These are phyloP conservation scores for Drosophila pachea DNA, from an alignment of 1,140 invertebrate genomes.

Conservation along the genomic window DNA sequence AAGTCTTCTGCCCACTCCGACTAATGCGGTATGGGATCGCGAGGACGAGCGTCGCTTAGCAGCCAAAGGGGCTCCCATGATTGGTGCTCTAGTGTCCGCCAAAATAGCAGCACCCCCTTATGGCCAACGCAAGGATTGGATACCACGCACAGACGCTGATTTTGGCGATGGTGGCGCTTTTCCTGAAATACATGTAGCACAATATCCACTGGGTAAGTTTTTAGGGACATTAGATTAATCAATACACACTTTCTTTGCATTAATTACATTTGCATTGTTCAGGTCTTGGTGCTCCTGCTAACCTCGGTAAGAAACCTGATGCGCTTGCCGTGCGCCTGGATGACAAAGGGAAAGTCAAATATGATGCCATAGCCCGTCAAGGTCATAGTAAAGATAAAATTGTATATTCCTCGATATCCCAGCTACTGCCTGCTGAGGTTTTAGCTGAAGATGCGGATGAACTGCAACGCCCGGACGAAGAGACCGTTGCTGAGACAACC, in stretches of 20 bases:
- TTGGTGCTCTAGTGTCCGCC: slow-evolving; percentile 87
- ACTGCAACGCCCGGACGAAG: slow-evolving; percentile 91
- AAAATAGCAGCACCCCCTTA: slow-evolving; percentile 95
- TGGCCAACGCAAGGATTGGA: slow-evolving; percentile 96
- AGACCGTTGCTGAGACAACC: slow-evolving; percentile 91
- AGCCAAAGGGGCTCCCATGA: slow-evolving; percentile 81
- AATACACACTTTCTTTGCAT: background rate
- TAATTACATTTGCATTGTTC: background rate
- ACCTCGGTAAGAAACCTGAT: slow-evolving; percentile 85
- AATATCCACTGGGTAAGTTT: slow-evolving; percentile 91
- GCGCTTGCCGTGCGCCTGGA: slow-evolving; percentile 96
- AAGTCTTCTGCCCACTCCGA: slow-evolving; percentile 90
- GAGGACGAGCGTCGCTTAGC: slow-evolving; percentile 90
- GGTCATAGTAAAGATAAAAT: slow-evolving; percentile 98
- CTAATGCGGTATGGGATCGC: slow-evolving; percentile 91
- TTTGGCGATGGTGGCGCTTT: slow-evolving; percentile 98
- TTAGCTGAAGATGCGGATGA: slow-evolving; percentile 93
- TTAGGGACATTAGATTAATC: background rate
- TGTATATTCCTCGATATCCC: slow-evolving; percentile 96
- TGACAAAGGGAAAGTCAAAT: slow-evolving; percentile 96
- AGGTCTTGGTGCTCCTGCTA: slow-evolving; percentile 89
- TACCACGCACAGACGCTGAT: slow-evolving; percentile 92
- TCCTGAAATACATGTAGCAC: slow-evolving; percentile 98
- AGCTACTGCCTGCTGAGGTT: slow-evolving; percentile 95
- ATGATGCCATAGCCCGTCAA: slow-evolving; percentile 96